Conservation (phyloP, 2,797 vertebrate genomes). For the Huso huso region DNA sequence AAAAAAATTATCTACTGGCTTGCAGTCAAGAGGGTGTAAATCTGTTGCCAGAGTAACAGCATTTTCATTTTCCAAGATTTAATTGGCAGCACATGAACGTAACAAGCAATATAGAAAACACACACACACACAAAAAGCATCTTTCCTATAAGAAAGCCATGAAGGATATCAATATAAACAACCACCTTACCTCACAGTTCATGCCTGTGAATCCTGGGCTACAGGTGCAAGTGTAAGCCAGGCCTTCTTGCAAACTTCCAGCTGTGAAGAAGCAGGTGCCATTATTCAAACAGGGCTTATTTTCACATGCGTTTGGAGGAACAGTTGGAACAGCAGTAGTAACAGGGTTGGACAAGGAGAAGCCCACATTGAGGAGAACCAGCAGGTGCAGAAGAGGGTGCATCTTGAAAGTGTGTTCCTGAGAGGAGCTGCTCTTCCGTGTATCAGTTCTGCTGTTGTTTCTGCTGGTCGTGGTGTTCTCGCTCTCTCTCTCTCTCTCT, state of each 20-base stretch:
- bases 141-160: too few relatives aligned
- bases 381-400: conserved; percentile 43
- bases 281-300: conserved; percentile 75
- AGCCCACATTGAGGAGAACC: conserved; percentile 52
- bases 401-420: conserved; percentile 1
- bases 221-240: conserved; percentile 72
- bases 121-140: too few relatives aligned
- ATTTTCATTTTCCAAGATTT: conserved; percentile 41
- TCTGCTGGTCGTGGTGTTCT: background rate
- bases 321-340: conserved; percentile 29
- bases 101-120: conserved; percentile 9
- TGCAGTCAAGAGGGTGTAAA: too few relatives aligned
- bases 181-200: conserved; percentile 75
- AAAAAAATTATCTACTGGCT: too few relatives aligned
- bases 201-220: conserved; percentile 66
- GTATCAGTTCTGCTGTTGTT: background rate
- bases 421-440: background rate
- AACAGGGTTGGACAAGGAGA: conserved; percentile 47
- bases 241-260: conserved; percentile 35
- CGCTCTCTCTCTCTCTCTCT: too few relatives aligned
- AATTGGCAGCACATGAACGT: conserved; percentile 44
- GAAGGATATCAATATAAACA: too few relatives aligned
- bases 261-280: conserved; percentile 63
- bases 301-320: conserved; percentile 67
- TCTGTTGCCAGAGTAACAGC: conserved; percentile 65